Percentiles rank a stretch among this genome's conserved stretches.
Evolutionary conservation across 2,888 invertebrate genomes (phyloP).

Genomic region (Caenorhabditis sp.): DNA sequence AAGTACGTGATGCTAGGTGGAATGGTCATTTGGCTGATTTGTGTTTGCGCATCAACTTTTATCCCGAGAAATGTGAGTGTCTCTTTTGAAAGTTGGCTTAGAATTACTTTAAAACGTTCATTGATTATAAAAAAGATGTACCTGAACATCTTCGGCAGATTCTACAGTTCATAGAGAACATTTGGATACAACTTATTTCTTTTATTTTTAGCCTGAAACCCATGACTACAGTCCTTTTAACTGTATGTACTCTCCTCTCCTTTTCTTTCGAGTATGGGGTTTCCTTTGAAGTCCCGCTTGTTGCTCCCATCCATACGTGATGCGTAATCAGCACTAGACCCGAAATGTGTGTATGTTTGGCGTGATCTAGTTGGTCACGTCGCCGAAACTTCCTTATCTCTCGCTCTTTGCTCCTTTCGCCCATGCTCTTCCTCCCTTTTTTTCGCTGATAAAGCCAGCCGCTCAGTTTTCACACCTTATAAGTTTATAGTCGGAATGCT

Average conservation of each 20-base stretch:
- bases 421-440: background rate
- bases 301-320: too few relatives aligned
- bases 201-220: too few relatives aligned
- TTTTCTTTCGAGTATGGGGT: too few relatives aligned
- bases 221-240: too few relatives aligned
- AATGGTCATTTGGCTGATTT: conserved; percentile 56
- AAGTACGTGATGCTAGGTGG: conserved; percentile 52
- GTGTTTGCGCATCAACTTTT: conserved; percentile 51
- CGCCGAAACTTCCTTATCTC: conserved; percentile 26
- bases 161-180: too few relatives aligned
- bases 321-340: background rate
- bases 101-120: too few relatives aligned
- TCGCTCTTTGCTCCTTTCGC: conserved; percentile 15
- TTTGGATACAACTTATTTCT: too few relatives aligned
- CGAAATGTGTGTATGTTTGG: conserved; percentile 7
- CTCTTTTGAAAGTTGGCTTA: too few relatives aligned
- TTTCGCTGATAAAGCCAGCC: conserved; percentile 27
- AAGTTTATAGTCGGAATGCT: conserved; percentile 29
- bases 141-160: too few relatives aligned
- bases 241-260: too few relatives aligned
- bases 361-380: conserved; percentile 19
- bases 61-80: conserved; percentile 51
- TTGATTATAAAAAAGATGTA: background rate
- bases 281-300: background rate
- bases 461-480: conserved; percentile 43